Evolutionary conservation across 2,888 invertebrate species (phyloP), one percentile per base, ranked within the genome.

Genomic region (Kryphioiulus occultus): DNA sequence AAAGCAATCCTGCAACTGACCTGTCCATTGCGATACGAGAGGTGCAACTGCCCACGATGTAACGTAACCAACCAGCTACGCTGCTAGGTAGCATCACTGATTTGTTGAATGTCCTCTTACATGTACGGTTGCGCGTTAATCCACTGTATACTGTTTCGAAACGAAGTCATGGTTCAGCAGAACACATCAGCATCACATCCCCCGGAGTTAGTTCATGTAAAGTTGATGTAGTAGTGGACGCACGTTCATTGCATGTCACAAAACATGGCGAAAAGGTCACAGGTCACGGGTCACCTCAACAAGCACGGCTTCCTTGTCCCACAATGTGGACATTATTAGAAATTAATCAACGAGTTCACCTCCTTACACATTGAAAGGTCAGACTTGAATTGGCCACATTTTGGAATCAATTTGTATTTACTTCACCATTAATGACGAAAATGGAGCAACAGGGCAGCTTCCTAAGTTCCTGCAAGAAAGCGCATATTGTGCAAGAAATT

Each of bases 321-420:
- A 30, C 78, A 30, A 78, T 32, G 78, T 32, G 30, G 30, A 78
- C 10, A 78, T 78, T 32, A 78, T 78, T 30, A 30, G 78, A 78
- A 78, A 78, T 78, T 78, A 30, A 78, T 78, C 30, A 78, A 17
- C 26, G 26, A 78, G 78, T 78, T 68, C 15, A 78, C 78, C 78
- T 78, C 78, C 30, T 68, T 22, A 12, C 22, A 68, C 22, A 68
- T 26, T 68, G 22, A 68, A 68, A 68, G 26, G 68, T 22, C 9
- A 68, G 26, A 15, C 30, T 4, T 30, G 30, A 17, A 15, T 78
- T 30, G 4, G 30, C 78, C 78, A 78, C 78, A 30, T 78, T 30
- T 78, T 30, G 78, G 78, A 15, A 26, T 78, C 78, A 32, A 78
- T 30, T 17, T 30, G 78, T 78, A 44, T 9, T 78, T 68, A 68